phyloP scores from a whole-genome alignment of 2,888 invertebrate genomes.

The Troides helena region DNA sequence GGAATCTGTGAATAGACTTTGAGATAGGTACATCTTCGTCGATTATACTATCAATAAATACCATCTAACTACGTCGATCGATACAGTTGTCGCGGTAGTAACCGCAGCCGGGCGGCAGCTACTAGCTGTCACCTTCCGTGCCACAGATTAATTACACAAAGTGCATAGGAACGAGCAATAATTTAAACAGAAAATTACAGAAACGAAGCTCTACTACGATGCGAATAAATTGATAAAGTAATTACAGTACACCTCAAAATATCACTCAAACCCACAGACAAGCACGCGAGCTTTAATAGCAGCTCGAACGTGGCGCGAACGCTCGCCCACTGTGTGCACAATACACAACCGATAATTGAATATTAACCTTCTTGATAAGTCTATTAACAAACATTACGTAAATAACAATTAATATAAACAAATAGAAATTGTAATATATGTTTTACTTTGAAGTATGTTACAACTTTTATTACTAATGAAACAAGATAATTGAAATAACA shows the following conservation, averaged over 20 bases:
- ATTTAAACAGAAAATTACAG: conserved; percentile 9
- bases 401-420: neutral
- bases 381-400: neutral
- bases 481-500: no score
- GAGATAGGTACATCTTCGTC: no score
- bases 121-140: neutral
- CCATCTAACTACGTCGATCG: neutral
- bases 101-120: neutral
- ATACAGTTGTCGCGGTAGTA: neutral
- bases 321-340: conserved; percentile 13
- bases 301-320: conserved; percentile 2
- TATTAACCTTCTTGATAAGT: neutral
- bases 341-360: conserved; percentile 12
- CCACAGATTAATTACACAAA: conserved; percentile 1
- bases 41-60: no score
- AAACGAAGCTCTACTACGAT: neutral
- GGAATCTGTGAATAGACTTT: no score
- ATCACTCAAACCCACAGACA: conserved; percentile 21
- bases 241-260: conserved; percentile 28
- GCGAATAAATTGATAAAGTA: conserved; percentile 28
- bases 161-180: neutral
- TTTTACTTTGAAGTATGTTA: neutral
- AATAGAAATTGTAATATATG: neutral
- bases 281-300: conserved; percentile 26
- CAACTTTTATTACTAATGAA: no score